phyloP scores from a whole-genome alignment of 1,140 invertebrate genomes.

The Pseudomyrmex concolor region DNA sequence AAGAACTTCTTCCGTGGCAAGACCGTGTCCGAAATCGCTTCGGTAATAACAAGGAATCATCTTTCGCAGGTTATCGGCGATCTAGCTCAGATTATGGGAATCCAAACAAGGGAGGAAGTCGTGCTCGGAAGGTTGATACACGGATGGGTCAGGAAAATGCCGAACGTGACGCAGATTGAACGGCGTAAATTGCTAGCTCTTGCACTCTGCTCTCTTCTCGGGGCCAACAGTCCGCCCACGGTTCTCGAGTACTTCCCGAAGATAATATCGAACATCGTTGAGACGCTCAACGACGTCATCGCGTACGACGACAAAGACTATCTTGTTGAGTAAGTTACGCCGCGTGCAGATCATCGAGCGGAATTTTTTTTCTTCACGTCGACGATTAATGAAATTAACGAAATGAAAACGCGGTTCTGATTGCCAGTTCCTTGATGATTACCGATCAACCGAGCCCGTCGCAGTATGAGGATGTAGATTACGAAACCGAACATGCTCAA shows the following conservation, averaged over 20 bases:
- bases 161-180: constrained; percentile 91
- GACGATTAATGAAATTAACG: background rate
- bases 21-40: background rate
- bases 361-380: no score
- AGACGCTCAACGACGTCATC: constrained; percentile 94
- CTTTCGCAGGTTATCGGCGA: constrained; percentile 85
- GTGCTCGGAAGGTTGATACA: constrained; percentile 90
- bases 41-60: constrained; percentile 15
- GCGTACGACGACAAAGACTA: constrained; percentile 89
- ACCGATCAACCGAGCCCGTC: constrained; percentile 80
- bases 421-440: constrained; percentile 84
- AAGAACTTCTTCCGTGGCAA: background rate
- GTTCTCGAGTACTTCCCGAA: constrained; percentile 90
- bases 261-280: constrained; percentile 92
- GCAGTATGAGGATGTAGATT: constrained; percentile 82
- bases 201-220: constrained; percentile 92
- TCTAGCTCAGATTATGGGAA: constrained; percentile 78
- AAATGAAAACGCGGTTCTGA: constrained; percentile 42
- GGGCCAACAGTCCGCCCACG: constrained; percentile 87
- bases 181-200: constrained; percentile 92
- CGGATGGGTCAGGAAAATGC: constrained; percentile 92
- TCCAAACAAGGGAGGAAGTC: constrained; percentile 85
- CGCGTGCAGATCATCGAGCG: background rate
- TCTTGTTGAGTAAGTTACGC: constrained; percentile 88
- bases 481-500: constrained; percentile 86